Evolutionary conservation across 2,113 vertebrate species (phyloP), one percentile per base, ranked within the genome.

Genomic region (Spheniscus mendiculus): DNA sequence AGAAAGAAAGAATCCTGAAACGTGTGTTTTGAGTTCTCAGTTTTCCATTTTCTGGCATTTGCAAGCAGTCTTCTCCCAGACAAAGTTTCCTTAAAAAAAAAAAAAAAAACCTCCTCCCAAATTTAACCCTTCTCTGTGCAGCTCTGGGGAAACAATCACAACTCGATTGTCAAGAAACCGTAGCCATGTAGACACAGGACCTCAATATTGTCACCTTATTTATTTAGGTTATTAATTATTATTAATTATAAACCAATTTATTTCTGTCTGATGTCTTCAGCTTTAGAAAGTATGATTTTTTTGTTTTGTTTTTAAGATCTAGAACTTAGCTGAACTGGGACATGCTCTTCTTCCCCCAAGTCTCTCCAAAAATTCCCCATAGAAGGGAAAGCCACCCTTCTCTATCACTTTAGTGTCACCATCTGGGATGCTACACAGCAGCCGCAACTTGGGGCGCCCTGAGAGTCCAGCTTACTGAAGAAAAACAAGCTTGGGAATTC

Each of bases 21-120:
- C 2, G 55, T 79, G 62, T 80, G 84, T 90, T 69, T 87, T 52
- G 44, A 32, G 55, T 92, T 91, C 97, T 95, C 90, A 96, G 87
- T 96, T 97, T 93, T 97, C 95, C 65, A 76, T 52, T 83, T 96
- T 90, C 89, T 95, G 93, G 90, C 87, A 90, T 80, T 93, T 87
- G 89, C 0, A 3, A 90, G 78, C 74, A 59, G 58, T 21, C 70
- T 80, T 94, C 62, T 95, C 38, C n/a, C 58, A 90, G 87, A 93
- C 56, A 56, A 95, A 90, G 44, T 65, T 91, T 94, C 78, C 78
- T 84, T 72, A 5, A 80, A 71, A 94, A n/a, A 85, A 36, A 80
- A 36, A 80, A 67, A 91, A 32, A 74, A 32, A 0, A 3, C 36
- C 16, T 61, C n/a, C 56, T 91, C 42, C 67, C 25, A 69, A n/a